Evolutionary conservation across 2,797 vertebrate species (phyloP), one percentile per base, ranked within the genome.

Genomic region (Amniataba percoides): DNA sequence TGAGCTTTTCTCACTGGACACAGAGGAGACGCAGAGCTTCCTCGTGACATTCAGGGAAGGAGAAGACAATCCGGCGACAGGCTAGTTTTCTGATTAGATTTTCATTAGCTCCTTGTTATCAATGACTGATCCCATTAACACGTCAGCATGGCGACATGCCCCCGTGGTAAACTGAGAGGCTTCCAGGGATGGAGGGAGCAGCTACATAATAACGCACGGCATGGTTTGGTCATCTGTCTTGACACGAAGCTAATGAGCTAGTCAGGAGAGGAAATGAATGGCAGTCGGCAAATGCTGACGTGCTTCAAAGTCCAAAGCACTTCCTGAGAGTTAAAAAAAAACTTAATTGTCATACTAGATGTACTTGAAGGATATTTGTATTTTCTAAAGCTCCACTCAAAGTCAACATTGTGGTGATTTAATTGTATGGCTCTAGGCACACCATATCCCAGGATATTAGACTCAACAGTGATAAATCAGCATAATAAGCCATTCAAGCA

Each of bases 401-500:
- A 87, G 74, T 89, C 85, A 81, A 64, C 84, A 82, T 63, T 66
- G 82, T 74, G 72, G 85, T 81, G 82, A 88, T 93, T 93, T 94
- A 94, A 94, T 87, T 90, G 93, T 83, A 78, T 80, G 81, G 84
- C 91, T 93, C 55, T 56, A 78, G 90, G 91, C 88, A 53, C 56
- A 21, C 68, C 49, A 81, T 80, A 89, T 89, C 86, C 82, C 72
- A 66, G 72, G 74, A 90, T 87, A 92, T 90, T 88, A 78, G 70
- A 92, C 89, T 92, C 91, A 87, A 91, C 89, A 86, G 77, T 72
- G 88, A 94, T 92, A 93, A 91, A 95, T 93, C 92, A 90, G 88
- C 82, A 88, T 89, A 91, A 93, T 88, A 92, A 94, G 83, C 74
- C 84, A 85, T 87, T 90, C 80, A 89, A 87, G 85, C 82, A 81